Evolutionary conservation across 2,888 invertebrate species (phyloP).

Genomic region (Melieria crassipennis): DNA sequence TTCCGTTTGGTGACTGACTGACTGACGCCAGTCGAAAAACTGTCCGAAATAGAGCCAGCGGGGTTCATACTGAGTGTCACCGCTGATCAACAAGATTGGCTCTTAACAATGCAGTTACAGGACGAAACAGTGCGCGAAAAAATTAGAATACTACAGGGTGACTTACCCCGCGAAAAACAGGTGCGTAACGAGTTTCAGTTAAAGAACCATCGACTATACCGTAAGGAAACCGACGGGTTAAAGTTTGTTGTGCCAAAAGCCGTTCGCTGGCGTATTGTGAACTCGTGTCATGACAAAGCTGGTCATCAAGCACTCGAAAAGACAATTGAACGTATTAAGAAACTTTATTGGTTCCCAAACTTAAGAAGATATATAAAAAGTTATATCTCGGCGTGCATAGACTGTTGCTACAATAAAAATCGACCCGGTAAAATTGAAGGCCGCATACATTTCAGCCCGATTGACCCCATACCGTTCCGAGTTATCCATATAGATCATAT

Average conservation of each 20-base stretch:
- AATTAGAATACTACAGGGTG: not conserved
- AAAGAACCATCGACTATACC: constrained; percentile 27
- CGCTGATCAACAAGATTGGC: not conserved
- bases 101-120: constrained; percentile 2
- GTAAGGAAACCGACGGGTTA: constrained; percentile 18
- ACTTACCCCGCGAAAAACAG: not conserved
- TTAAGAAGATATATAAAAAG: constrained; percentile 57
- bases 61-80: not conserved
- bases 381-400: constrained; percentile 60
- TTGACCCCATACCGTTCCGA: constrained; percentile 31
- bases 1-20: constrained; percentile 19
- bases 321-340: constrained; percentile 20
- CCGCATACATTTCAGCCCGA: constrained; percentile 40
- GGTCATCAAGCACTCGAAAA: constrained; percentile 24
- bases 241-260: constrained; percentile 36
- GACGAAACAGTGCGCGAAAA: not conserved
- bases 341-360: constrained; percentile 60
- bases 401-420: constrained; percentile 58
- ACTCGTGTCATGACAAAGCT: constrained; percentile 31
- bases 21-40: no score
- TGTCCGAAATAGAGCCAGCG: not conserved
- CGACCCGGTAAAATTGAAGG: constrained; percentile 39
- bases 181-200: constrained; percentile 21
- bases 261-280: constrained; percentile 29
- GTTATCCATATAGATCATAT: no score